Conservation (phyloP, 2,888 invertebrate species). For the Imbricaverruca yamaguchii region DNA sequence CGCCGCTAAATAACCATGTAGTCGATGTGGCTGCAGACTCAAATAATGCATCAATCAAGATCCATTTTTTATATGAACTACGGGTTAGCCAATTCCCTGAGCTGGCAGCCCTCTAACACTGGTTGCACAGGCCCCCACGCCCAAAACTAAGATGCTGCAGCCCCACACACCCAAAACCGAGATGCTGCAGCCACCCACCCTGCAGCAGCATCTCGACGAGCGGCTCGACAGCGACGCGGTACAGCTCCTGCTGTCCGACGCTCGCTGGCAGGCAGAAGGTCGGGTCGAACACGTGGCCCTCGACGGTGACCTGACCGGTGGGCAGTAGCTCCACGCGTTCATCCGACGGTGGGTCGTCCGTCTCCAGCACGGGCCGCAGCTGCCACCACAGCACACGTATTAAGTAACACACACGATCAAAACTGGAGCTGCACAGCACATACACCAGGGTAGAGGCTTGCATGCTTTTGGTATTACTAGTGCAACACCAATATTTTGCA, state of each 20-base stretch:
- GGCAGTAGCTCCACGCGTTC: conserved; percentile 54
- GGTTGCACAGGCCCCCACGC: too few relatives aligned
- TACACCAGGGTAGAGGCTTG: too few relatives aligned
- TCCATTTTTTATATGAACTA: too few relatives aligned
- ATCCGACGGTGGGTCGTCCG: conserved; percentile 50
- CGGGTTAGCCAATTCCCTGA: too few relatives aligned
- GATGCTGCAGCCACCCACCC: conserved; percentile 27
- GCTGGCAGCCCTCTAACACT: neutral
- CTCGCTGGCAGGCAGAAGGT: conserved; percentile 48
- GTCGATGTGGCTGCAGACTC: too few relatives aligned
- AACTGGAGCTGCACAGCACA: neutral
- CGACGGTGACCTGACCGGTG: conserved; percentile 53
- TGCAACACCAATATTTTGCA: neutral
- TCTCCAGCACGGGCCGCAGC: conserved; percentile 42
- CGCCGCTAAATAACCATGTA: too few relatives aligned
- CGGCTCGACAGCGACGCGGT: conserved; percentile 31
- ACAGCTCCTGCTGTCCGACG: conserved; percentile 33
- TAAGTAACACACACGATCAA: neutral
- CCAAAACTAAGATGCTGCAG: too few relatives aligned
- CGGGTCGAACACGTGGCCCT: conserved; percentile 53
- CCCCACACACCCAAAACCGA: too few relatives aligned
- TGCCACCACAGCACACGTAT: neutral
- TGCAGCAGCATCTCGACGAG: conserved; percentile 33
- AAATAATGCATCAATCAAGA: too few relatives aligned
- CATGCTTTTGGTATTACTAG: neutral